Evolutionary conservation across 2,888 invertebrate species (phyloP), one percentile per base, ranked within the genome.

Genomic region (Lissonota sp.): DNA sequence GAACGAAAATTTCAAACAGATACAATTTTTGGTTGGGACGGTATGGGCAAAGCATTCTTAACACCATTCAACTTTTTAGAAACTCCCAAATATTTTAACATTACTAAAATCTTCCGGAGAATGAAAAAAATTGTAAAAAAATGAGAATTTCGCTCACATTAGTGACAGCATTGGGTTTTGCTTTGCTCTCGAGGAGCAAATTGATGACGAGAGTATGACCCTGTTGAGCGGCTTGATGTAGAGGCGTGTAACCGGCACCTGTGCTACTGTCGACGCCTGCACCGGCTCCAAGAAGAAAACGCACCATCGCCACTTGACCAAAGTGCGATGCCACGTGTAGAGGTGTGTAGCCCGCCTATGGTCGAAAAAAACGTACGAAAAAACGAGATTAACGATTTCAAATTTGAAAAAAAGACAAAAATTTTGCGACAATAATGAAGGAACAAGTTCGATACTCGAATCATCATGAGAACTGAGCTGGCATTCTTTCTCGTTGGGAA

Each of bases 171-270:
- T 99, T 98, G 12, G 99, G 99, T 92, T 98, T 97, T 39, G 99
- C 98, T 91, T 96, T 97, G 93, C 98, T 96, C 91, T 99, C 99
- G 79, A 99, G 94, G 8, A 99, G 94, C 49, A 98, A 94, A 91
- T 98, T 98, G 72, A 99, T 98, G 87, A 99, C 98, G 85, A 98
- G 96, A 73, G 98, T 97, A 93, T 99, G 99, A 0, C 99, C 99
- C 93, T 99, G 99, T 92, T 99, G 99, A 7, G 99, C 99, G 5
- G 99, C 99, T 93, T 99, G 99, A 93, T 99, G 99, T 10, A 99
- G 94, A 1, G 99, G 99, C 4, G 99, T 99, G 90, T 99, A 99
- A 10, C 98, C 98, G 89, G 96, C 95, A 67, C 94, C 94, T 26
- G 97, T 98, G 85, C 96, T 95, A 16, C 96, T 96, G 91, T 97